Conservation (phyloP, 2,888 invertebrate genomes). For the Caenorhabditis sinica region DNA sequence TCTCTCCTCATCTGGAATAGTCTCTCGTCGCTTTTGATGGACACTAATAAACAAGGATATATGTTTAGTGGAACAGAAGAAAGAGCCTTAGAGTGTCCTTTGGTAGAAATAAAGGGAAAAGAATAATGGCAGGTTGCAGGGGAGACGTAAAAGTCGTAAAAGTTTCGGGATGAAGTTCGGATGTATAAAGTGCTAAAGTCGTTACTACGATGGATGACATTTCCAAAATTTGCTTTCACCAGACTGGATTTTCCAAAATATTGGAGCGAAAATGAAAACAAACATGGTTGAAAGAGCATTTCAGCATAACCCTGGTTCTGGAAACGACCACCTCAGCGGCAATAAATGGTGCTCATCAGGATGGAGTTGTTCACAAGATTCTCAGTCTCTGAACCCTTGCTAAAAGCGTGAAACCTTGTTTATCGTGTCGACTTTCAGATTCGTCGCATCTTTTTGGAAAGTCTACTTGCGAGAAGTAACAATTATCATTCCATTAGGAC, state of each 20-base stretch:
- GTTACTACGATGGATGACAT: conserved; percentile 10
- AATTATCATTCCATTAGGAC: no score
- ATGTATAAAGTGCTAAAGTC: not conserved
- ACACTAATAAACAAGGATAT: conserved; percentile 53
- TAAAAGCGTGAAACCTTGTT: conserved; percentile 43
- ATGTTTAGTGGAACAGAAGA: conserved; percentile 40
- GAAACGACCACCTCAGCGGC: conserved; percentile 18
- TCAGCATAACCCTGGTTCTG: not conserved
- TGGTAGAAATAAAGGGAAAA: conserved; percentile 5
- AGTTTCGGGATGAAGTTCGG: not conserved
- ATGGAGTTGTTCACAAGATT: conserved; percentile 20
- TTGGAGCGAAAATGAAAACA: conserved; percentile 3
- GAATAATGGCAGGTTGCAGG: conserved; percentile 12
- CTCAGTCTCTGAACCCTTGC: conserved; percentile 53
- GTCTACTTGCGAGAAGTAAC: no score
- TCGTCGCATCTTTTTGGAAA: conserved; percentile 26
- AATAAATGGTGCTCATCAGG: conserved; percentile 19
- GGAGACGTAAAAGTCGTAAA: conserved; percentile 4
- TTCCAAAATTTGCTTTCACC: conserved; percentile 29
- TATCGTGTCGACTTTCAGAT: conserved; percentile 46
- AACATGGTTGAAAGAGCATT: conserved; percentile 34
- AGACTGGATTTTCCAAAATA: conserved; percentile 21
- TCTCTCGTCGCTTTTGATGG: conserved; percentile 42
- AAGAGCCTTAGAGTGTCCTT: conserved; percentile 34
- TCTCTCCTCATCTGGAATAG: conserved; percentile 27